These are phyloP conservation scores for Hesperia comma DNA, from an alignment of 2,888 invertebrate species.

Conservation along the genomic window DNA sequence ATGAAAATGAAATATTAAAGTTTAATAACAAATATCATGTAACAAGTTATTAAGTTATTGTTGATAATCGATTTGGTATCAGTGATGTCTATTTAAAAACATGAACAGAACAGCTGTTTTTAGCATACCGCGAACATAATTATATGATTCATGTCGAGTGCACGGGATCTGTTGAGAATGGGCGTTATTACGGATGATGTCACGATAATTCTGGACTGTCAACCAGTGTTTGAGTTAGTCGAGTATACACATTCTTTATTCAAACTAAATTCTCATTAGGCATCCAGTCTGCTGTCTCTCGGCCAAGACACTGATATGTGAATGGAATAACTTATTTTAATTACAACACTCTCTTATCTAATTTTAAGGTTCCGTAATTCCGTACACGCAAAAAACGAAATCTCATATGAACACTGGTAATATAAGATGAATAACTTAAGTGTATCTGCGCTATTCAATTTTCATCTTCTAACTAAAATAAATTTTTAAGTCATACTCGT, in stretches of 20 bases:
- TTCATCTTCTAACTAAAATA: no score
- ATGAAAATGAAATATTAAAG: no score
- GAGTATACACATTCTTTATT: background rate
- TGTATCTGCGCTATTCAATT: no score
- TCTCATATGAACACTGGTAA: no score
- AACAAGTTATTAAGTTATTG: no score
- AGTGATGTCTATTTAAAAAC: slow-evolving; percentile 4
- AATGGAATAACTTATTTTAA: background rate
- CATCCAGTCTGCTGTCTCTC: no score
- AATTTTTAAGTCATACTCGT: no score
- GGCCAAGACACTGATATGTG: background rate
- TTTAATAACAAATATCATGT: no score
- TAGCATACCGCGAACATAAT: slow-evolving; percentile 26
- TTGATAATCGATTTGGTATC: background rate
- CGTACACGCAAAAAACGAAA: no score
- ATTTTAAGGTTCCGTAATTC: no score
- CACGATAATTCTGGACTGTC: slow-evolving; percentile 26
- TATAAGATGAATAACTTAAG: no score
- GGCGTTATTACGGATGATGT: slow-evolving; percentile 45
- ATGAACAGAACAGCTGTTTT: slow-evolving; percentile 34
- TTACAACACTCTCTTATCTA: no score
- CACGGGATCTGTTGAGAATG: slow-evolving; percentile 45
- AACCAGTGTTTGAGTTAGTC: slow-evolving; percentile 4
- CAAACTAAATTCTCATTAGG: background rate
- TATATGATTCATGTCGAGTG: slow-evolving; percentile 48